Evolutionary conservation across 2,888 invertebrate genomes (phyloP).

Genomic region (Xylophagus ater): DNA sequence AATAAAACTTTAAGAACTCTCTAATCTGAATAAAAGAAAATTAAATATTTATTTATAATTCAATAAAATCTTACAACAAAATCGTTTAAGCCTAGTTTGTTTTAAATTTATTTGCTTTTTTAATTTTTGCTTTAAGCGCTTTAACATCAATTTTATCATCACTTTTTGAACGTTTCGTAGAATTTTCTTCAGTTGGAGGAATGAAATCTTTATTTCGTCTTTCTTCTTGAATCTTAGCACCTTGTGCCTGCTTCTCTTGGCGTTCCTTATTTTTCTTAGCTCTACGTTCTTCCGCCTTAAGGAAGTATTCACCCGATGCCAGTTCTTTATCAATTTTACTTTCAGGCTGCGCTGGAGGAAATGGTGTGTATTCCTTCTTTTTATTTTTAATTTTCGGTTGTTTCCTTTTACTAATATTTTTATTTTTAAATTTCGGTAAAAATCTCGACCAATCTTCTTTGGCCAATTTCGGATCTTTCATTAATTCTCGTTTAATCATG

Average conservation of each 20-base stretch:
- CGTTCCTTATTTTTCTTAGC: constrained; percentile 61
- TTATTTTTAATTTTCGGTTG: constrained; percentile 74
- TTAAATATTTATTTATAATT: no score
- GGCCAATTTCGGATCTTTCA: constrained; percentile 82
- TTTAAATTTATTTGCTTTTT: constrained; percentile 53
- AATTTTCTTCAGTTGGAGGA: constrained; percentile 56
- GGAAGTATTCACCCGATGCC: constrained; percentile 94
- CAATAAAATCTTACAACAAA: no score
- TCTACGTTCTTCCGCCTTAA: constrained; percentile 70
- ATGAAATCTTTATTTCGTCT: constrained; percentile 69
- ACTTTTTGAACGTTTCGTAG: constrained; percentile 24
- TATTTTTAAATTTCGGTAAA: constrained; percentile 83
- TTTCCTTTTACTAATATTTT: constrained; percentile 80
- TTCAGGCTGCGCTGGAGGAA: constrained; percentile 87
- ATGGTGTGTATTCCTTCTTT: constrained; percentile 95
- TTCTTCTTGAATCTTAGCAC: constrained; percentile 61
- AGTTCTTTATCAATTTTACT: constrained; percentile 90
- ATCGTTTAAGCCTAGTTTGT: no score
- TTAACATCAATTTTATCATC: constrained; percentile 50
- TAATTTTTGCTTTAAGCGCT: constrained; percentile 64
- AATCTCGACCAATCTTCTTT: constrained; percentile 96
- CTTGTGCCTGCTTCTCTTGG: constrained; percentile 65
- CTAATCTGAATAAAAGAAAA: no score
- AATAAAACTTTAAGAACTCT: no score
- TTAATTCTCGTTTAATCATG: constrained; percentile 93